Conservation (phyloP, 2,797 vertebrate species). For the Fringilla coelebs region DNA sequence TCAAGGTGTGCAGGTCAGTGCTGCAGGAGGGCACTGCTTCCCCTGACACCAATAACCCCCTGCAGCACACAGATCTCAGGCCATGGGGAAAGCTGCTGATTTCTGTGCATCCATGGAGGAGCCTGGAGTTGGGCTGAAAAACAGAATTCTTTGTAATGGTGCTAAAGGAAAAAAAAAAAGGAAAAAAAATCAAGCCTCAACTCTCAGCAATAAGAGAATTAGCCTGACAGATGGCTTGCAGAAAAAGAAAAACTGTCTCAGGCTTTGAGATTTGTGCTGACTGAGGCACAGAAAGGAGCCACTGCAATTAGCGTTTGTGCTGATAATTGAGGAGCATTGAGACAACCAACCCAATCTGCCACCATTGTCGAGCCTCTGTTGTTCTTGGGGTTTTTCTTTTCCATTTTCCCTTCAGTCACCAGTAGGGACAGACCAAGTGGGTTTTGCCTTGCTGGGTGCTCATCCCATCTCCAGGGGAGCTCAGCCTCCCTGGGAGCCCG, state of each 20-base stretch:
- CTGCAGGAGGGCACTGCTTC: background rate
- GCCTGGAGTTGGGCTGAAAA: background rate
- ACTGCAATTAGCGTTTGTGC: slow-evolving; percentile 34
- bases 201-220: slow-evolving; percentile 17
- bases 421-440: background rate
- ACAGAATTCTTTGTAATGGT: background rate
- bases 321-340: slow-evolving; percentile 44
- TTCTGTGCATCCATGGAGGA: background rate
- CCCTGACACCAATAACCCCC: background rate
- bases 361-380: slow-evolving; percentile 2
- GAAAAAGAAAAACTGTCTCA: slow-evolving; percentile 20
- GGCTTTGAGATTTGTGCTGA: slow-evolving; percentile 58
- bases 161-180: background rate
- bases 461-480: background rate
- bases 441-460: background rate
- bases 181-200: background rate
- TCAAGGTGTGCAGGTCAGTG: background rate
- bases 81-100: background rate
- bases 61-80: background rate
- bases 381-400: background rate
- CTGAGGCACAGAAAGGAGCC: background rate
- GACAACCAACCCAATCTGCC: slow-evolving; percentile 36
- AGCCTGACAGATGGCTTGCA: slow-evolving; percentile 58
- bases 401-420: background rate
- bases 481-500: background rate